Evolutionary conservation across 2,888 invertebrate genomes (phyloP).

Genomic region (Brachypalpus laphriformis): DNA sequence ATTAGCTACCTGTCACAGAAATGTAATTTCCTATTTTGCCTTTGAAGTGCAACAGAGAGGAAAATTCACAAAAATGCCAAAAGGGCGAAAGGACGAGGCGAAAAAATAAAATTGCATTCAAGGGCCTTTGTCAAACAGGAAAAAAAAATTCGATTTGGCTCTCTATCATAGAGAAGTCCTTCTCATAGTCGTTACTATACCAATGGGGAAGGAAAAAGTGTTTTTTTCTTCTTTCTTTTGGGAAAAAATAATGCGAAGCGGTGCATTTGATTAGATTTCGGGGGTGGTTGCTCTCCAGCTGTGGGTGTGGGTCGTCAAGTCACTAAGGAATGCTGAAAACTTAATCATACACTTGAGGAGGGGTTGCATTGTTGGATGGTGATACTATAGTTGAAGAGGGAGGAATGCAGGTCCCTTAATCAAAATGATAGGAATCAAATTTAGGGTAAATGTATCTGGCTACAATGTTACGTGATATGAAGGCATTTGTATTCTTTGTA

Average conservation of each 20-base stretch:
- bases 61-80: conserved; percentile 54
- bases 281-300: conserved; percentile 8
- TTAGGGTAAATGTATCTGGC: conserved; percentile 7
- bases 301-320: conserved; percentile 2
- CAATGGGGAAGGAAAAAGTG: conserved; percentile 30
- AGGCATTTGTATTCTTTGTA: conserved; percentile 16
- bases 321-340: conserved; percentile 55
- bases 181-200: conserved; percentile 13
- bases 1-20: conserved; percentile 50
- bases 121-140: conserved; percentile 31
- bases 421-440: conserved; percentile 37
- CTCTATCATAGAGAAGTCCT: conserved; percentile 7
- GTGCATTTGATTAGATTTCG: conserved; percentile 62
- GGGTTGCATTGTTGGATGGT: conserved; percentile 21
- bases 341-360: conserved; percentile 57
- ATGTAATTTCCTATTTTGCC: conserved; percentile 35
- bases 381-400: neutral
- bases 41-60: conserved; percentile 67
- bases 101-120: conserved; percentile 41
- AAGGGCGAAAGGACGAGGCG: neutral
- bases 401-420: conserved; percentile 35
- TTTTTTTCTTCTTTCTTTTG: too few species aligned
- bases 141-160: conserved; percentile 62
- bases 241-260: conserved; percentile 33
- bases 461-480: conserved; percentile 46